Base-by-base conservation (phyloP, 2,113 vertebrate genomes). In the Nipponia nippon region DNA sequence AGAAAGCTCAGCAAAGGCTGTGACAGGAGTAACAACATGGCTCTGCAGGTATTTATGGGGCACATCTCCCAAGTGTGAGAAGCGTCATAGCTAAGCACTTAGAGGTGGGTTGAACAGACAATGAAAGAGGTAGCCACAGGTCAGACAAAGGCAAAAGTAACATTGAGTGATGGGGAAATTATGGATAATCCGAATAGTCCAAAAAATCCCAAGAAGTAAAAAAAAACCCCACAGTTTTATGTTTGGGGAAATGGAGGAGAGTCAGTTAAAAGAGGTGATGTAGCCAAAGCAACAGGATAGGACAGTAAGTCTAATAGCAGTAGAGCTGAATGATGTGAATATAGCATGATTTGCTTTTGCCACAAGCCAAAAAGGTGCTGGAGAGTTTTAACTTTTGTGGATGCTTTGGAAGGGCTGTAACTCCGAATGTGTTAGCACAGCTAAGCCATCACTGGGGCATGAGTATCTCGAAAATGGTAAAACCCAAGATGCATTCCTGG, bases 401-500 rank as follows among this genome's bases (percentile, higher is more conserved):
- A 15, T 46, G 46, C 80, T 86, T 77, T 83, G 62, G 23, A 63
- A 86, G n/a, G 40, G 11, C 47, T 73, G 27, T 73, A 49, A 66
- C 32, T 85, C 53, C 7, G 1, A 72, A 30, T 44, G 4, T 47
- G 16, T 82, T 73, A 73, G 30, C n/a, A 47, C 25, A 61, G 63
- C 58, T 77, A 36, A 78, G 34, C 50, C 13, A 3, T 72, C 29
- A 5, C 10, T 32, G 15, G 15, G 13, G 17, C 32, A 4, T 47
- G 26, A 47, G 12, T 47, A 18, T 69, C 46, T 52, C 34, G 55
- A 72, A 86, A 58, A 47, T 0, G 30, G 17, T 30, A 67, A 73
- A 69, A 23, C 55, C 20, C 30, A 47, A 8, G n/a, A 27, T 79
- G 25, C 6, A 1, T 36, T 55, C 65, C 29, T 0, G 0, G 26